Conservation (phyloP, 2,888 invertebrate genomes). For the Polymixis flavicincta region DNA sequence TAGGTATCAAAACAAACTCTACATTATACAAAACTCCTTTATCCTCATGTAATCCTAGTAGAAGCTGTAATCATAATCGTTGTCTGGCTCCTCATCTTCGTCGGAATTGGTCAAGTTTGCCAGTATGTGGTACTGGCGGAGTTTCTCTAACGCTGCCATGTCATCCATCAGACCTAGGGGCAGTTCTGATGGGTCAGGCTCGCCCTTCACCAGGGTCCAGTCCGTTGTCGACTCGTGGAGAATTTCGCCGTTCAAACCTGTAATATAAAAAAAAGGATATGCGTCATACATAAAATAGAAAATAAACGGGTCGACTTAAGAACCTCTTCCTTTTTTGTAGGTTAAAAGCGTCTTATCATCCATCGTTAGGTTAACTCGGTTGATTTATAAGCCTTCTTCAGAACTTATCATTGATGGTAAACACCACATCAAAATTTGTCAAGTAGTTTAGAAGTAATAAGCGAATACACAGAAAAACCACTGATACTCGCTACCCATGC, state of each 20-base stretch:
- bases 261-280: not conserved
- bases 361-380: not conserved
- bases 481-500: not conserved
- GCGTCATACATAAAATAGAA: not conserved
- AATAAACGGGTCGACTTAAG: not conserved
- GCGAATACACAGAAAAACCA: not conserved
- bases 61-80: constrained; percentile 83
- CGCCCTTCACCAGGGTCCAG: constrained; percentile 77
- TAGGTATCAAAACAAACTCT: constrained; percentile 13
- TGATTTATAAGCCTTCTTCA: not conserved
- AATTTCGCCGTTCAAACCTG: constrained; percentile 82
- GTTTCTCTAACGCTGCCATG: constrained; percentile 78
- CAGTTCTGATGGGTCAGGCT: constrained; percentile 73
- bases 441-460: not conserved
- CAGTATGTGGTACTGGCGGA: constrained; percentile 81
- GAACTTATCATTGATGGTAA: not conserved
- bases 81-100: constrained; percentile 77
- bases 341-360: not conserved
- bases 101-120: constrained; percentile 78
- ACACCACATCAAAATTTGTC: not conserved
- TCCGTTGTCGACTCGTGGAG: constrained; percentile 81
- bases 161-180: constrained; percentile 75
- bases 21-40: constrained; percentile 53
- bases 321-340: not conserved
- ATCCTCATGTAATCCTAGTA: constrained; percentile 76